These are phyloP conservation scores for Achlya flavicornis DNA, from an alignment of 2,888 invertebrate species.

Conservation along the genomic window DNA sequence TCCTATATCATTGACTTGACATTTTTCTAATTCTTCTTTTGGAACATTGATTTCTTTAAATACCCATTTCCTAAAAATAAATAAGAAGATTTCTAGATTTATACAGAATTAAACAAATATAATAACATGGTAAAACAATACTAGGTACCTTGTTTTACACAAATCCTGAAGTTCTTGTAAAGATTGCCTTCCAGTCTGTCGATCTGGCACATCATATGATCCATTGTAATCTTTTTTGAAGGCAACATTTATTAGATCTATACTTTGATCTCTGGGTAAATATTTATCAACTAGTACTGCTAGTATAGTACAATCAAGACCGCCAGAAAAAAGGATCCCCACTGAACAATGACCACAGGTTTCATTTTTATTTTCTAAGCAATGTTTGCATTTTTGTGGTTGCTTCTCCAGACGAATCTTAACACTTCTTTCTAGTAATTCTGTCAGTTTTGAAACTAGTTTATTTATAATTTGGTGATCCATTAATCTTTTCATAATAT, in stretches of 20 bases:
- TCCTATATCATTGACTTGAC: constrained; percentile 84
- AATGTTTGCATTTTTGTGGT: constrained; percentile 85
- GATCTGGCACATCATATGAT: constrained; percentile 91
- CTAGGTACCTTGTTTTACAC: constrained; percentile 84
- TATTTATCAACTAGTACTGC: constrained; percentile 91
- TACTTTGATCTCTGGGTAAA: constrained; percentile 85
- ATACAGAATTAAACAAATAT: background rate
- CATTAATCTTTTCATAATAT: constrained; percentile 69
- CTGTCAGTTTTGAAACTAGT: constrained; percentile 74
- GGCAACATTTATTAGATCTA: constrained; percentile 98
- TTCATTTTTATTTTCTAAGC: constrained; percentile 59
- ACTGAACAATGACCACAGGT: constrained; percentile 86
- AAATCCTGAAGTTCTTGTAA: constrained; percentile 86
- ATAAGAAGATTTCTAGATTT: constrained; percentile 5
- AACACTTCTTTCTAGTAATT: constrained; percentile 84
- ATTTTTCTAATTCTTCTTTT: constrained; percentile 84
- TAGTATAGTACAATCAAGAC: constrained; percentile 96
- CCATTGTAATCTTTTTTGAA: constrained; percentile 85
- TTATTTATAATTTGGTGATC: constrained; percentile 56
- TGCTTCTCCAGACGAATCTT: constrained; percentile 84
- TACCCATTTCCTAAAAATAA: constrained; percentile 88
- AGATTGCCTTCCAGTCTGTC: constrained; percentile 90
- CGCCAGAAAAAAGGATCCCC: constrained; percentile 97
- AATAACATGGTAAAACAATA: background rate
- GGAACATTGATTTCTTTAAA: constrained; percentile 92